These are phyloP conservation scores for Luperina testacea DNA, from an alignment of 2,888 invertebrate species.

Conservation along the genomic window DNA sequence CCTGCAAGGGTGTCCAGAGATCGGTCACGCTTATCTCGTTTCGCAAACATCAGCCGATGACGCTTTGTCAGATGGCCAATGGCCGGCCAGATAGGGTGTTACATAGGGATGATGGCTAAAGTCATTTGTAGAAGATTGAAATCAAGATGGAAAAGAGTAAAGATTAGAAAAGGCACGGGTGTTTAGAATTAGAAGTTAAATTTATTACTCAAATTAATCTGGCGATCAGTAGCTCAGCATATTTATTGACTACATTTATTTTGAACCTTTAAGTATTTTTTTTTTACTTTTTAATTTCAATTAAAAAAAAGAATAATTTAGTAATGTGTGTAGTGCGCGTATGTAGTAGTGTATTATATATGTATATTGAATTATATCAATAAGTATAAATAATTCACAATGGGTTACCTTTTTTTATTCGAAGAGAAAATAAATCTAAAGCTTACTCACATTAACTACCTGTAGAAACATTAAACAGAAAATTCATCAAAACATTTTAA, in stretches of 20 bases:
- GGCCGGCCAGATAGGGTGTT: conserved; percentile 70
- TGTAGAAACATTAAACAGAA: background rate
- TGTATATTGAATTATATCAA: background rate
- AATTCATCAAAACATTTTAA: background rate
- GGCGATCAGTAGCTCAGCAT: background rate
- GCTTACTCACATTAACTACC: background rate
- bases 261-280: background rate
- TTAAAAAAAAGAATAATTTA: too few species aligned
- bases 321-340: too few species aligned
- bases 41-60: conserved; percentile 80
- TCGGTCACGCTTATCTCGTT: conserved; percentile 83
- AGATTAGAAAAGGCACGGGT: background rate
- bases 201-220: background rate
- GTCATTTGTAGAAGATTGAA: conserved; percentile 59
- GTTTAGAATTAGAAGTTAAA: background rate
- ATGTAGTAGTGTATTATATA: too few species aligned
- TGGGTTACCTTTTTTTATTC: background rate
- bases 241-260: too few species aligned
- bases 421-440: background rate
- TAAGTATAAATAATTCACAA: background rate
- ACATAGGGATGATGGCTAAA: conserved; percentile 59
- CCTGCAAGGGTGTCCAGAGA: conserved; percentile 78
- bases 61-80: conserved; percentile 75
- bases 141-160: conserved; percentile 18
- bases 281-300: background rate